Evolutionary conservation across 2,888 invertebrate species (phyloP).

Genomic region (Nemoura dubitans): DNA sequence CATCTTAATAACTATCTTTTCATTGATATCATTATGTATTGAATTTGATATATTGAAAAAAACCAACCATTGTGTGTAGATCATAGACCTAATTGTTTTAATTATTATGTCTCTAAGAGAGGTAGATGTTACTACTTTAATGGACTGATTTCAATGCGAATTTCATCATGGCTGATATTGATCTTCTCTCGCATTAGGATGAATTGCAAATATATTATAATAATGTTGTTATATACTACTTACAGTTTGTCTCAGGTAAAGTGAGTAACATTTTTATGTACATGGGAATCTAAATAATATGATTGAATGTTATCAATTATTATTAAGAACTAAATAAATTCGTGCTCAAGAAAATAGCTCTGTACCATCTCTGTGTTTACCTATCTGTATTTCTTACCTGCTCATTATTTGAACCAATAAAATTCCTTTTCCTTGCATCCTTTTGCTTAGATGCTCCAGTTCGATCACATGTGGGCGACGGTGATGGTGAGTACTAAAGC

Average conservation of each 20-base stretch:
- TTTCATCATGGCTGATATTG: conserved; percentile 12
- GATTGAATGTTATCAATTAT: conserved; percentile 23
- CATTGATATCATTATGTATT: not conserved
- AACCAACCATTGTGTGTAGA: not conserved
- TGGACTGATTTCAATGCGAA: conserved; percentile 2
- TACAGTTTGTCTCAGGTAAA: conserved; percentile 36
- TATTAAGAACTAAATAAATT: conserved; percentile 17
- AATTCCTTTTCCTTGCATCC: too few relatives aligned
- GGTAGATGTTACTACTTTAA: conserved; percentile 12
- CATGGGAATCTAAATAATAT: conserved; percentile 29
- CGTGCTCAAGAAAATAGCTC: not conserved
- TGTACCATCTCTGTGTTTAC: not conserved
- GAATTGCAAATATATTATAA: conserved; percentile 25
- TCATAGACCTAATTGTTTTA: not conserved
- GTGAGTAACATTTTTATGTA: conserved; percentile 38
- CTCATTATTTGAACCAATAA: too few relatives aligned
- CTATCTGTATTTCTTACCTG: not conserved
- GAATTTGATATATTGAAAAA: not conserved
- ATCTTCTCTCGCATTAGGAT: conserved; percentile 1
- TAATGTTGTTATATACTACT: conserved; percentile 33
- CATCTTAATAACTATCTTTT: not conserved
- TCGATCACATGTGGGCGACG: too few relatives aligned
- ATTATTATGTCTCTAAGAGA: conserved; percentile 2
- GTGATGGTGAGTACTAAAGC: too few relatives aligned
- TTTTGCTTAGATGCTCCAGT: too few relatives aligned